Evolutionary conservation across 2,113 vertebrate genomes (phyloP), one percentile per base, ranked within the genome.

Genomic region (Ochotona princeps): DNA sequence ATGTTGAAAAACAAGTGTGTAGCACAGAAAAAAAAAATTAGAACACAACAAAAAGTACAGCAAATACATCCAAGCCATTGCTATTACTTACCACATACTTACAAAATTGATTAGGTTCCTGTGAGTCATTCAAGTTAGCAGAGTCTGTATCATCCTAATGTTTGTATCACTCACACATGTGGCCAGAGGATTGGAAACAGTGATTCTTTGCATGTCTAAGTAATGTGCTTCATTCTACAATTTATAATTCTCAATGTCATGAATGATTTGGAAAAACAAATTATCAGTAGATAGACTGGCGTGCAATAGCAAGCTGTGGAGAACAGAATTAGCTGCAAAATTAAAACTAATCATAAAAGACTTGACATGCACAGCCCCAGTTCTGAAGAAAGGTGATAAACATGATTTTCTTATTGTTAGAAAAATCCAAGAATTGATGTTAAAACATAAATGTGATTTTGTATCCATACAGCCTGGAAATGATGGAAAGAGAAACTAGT

Each of bases 401-500:
- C 14, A 83, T 8, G 65, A 21, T 57, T 87, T 90, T 35, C 20
- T 92, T 49, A 83, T 44, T 17, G 47, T 44, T 57, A 49, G 70
- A 20, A 70, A 30, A 54, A 6, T 12, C 21, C 57, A 87, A 79
- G 81, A 25, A 61, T 25, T 72, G 83, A 5, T 4, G 81, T 96
- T 85, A 3, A 93, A 94, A 88, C 21, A 51, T 0, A 0, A 84
- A 61, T 35, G 15, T 11, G 49, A 26, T 92, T 94, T 35, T 65
- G 66, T 66, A 86, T 67, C 47, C 83, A 8, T 9, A 91, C 9
- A 85, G 35, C 7, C 95, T 96, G 44, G 70, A 87, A 92, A 30
- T 7, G 51, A 54, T 57, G 11, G 10, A 87, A 96, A 94, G 28
- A 78, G 67, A 83, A 93, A 96, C 87, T 38, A 79, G 7, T 20